Evolutionary conservation across 2,797 vertebrate species (phyloP), one percentile per base, ranked within the genome.

Genomic region (Argentina silus): DNA sequence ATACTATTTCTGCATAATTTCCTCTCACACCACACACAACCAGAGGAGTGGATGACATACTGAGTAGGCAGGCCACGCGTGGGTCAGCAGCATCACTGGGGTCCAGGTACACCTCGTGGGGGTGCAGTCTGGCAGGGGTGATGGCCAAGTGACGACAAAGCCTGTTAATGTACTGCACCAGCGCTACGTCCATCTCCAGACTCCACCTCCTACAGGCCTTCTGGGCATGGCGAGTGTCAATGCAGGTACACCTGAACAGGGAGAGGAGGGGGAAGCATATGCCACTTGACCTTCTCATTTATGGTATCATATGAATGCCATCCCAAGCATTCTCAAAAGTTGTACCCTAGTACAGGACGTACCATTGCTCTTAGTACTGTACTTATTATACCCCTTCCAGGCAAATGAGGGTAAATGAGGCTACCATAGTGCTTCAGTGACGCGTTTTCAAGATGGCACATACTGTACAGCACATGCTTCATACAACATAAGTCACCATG

Each of bases 61-160:
- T 96, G 65, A 96, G 83, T 48, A 99, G 93, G 43, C 92, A 96
- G 84, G 95, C 87, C 70, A 98, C 95, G 12, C 96, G 94, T 55
- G 97, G 97, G 81, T 99, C 97, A 0, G 95, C 91, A 0, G 92
- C 71, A 0, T 99, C 97, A 0, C 94, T 91, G 0, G 95, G 89
- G 79, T 99, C 98, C 89, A 99, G 86, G 83, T 99, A 99, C 50
- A 96, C 97, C 78, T 99, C 98, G 0, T 99, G 98, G 42, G 98
- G 97, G 79, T 99, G 98, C 0, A 99, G 94, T 15, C 98, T 93
- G 0, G 96, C 94, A 0, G 98, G 98, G 0, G 97, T 99, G 85
- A 99, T 98, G 17, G 98, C 98, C 57, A 99, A 93, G 84, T 98
- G 97, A 45, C 97, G 96, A 79, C 98, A 99, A 10, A 99, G 95